phyloP scores from a whole-genome alignment of 2,113 vertebrate genomes.

The Panurus biarmicus region DNA sequence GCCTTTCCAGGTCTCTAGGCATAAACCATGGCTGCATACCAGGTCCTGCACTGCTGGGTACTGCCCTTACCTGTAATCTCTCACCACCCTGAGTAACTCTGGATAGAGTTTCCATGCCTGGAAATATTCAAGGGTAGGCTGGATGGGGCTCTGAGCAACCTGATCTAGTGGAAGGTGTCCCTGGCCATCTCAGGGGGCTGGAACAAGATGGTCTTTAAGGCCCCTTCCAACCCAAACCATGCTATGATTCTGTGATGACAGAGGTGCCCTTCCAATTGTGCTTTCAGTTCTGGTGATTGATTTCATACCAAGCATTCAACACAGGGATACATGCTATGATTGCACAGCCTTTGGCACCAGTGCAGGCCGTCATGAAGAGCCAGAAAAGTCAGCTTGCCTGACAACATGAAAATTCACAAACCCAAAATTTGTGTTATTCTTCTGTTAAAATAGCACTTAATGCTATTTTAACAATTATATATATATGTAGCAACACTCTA shows the following conservation, averaged over 20 bases:
- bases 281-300: neutral
- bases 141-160: neutral
- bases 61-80: neutral
- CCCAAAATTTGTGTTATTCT: neutral
- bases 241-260: neutral
- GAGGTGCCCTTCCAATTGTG: neutral
- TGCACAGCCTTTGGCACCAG: neutral
- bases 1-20: neutral
- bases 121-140: neutral
- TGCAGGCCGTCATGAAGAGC: neutral
- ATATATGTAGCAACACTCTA: neutral
- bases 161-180: neutral
- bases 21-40: neutral
- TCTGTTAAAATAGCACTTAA: neutral
- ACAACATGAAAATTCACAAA: neutral
- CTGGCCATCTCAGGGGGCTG: neutral
- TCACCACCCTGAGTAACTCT: neutral
- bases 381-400: neutral
- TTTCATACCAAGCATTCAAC: neutral
- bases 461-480: neutral
- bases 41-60: neutral
- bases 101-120: no score
- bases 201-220: neutral
- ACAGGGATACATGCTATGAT: rapidly evolving
- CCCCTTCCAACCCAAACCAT: neutral